Conservation (phyloP, 1,140 invertebrate species). For the Lutraria rhynchaena region DNA sequence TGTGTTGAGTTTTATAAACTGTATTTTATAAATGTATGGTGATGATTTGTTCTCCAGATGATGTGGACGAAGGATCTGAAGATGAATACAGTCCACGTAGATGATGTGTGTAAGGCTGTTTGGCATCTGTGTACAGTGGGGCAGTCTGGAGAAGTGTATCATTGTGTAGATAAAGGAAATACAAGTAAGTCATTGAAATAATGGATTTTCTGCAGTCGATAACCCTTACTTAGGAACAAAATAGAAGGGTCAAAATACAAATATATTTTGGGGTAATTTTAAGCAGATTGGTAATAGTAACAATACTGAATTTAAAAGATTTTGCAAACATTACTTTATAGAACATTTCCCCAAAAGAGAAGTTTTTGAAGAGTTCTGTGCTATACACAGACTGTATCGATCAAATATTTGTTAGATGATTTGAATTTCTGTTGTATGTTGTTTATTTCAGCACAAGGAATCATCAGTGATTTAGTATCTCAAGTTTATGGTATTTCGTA, state of each 20-base stretch:
- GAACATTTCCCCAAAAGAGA: conserved; percentile 1
- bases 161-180: conserved; percentile 91
- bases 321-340: no score
- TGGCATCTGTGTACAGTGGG: conserved; percentile 86
- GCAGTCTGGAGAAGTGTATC: conserved; percentile 87
- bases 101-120: conserved; percentile 90
- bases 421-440: not conserved
- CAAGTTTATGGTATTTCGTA: conserved; percentile 93
- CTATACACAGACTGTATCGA: not conserved
- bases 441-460: conserved; percentile 87
- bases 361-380: no score
- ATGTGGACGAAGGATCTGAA: conserved; percentile 92
- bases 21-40: not conserved
- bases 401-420: not conserved
- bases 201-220: no score
- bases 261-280: no score
- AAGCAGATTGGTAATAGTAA: no score
- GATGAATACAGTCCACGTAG: conserved; percentile 94
- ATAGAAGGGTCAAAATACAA: no score
- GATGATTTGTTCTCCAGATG: conserved; percentile 80
- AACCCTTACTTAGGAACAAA: no score
- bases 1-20: no score
- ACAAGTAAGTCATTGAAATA: conserved; percentile 86
- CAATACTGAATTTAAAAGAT: no score
- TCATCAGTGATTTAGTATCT: conserved; percentile 89